Evolutionary conservation across 2,888 invertebrate genomes (phyloP), one percentile per base, ranked within the genome.

Genomic region (Smittia aterrima): DNA sequence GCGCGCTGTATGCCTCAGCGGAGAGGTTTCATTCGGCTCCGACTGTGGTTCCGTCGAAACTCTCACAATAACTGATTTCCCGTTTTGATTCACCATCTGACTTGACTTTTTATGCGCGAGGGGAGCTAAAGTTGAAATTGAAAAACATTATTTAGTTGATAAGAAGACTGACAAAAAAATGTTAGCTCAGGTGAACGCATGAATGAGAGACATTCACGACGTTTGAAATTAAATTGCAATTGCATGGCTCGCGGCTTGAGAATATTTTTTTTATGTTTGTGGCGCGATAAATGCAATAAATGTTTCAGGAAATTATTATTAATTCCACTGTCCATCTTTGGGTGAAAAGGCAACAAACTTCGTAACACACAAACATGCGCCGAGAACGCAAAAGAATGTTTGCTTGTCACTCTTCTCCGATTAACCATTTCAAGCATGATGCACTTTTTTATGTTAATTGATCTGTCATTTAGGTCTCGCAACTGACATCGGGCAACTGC

Each of bases 41-140:
- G 47, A 18, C 13, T 68, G 68, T 53, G 68, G 47, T 24, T 68
- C 68, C 41, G 47, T 68, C 13, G 68, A 25, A 20, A 53, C 24
- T 47, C 25, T 68, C 24, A 68, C 47, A 47, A 68, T 40, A 47
- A 68, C 68, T 18, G 53, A 47, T 68, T 68, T 68, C 24, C 68
- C 68, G 68, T 68, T 68, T 68, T 68, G 68, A 27, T 41, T 53
- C 68, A 68, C 68, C 68, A 68, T 68, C 68, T 68, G 68, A 68
- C 4, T 32, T 68, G 68, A 68, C 4, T 32, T 32, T 32, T 32
- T 32, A 9, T 32, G 32, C 32, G 32, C 32, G 32, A 32, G 32
- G 32, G 32, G 32, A 32, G 9, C 32, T 6, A 32, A 32, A 3
- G 32, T 32, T 32, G 32, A 32, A 32, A 32, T 32, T 32, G 32